Conservation (phyloP, 1,140 invertebrate species). For the Brachionus rotundiformis region DNA sequence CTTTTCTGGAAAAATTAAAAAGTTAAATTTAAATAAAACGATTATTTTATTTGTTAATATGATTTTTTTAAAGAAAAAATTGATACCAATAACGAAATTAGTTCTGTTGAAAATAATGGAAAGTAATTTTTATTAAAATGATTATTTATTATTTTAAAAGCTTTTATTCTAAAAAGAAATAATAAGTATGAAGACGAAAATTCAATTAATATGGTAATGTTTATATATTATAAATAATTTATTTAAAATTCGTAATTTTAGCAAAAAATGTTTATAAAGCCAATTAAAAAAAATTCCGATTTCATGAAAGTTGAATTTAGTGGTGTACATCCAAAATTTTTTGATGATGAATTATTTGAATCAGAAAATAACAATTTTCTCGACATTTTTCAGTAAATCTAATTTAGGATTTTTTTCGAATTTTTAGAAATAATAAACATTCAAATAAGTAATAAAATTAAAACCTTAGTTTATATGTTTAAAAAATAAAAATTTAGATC, state of each 20-base stretch:
- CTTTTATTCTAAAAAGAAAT: too few species aligned
- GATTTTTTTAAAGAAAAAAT: background rate
- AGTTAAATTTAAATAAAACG: too few species aligned
- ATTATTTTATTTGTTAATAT: background rate
- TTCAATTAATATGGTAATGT: too few species aligned
- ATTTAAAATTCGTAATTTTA: background rate
- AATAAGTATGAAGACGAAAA: too few species aligned
- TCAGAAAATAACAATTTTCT: background rate
- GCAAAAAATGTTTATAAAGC: background rate
- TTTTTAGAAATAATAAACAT: too few species aligned
- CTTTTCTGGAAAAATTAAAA: background rate
- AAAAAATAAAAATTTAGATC: background rate
- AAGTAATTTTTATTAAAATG: too few species aligned
- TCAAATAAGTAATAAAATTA: background rate
- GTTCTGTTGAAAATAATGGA: too few species aligned
- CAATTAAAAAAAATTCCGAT: background rate
- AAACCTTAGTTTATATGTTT: too few species aligned
- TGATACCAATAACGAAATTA: background rate
- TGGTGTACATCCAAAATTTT: slow-evolving; percentile 13
- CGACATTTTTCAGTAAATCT: background rate
- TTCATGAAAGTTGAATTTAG: background rate
- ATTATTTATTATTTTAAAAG: too few species aligned
- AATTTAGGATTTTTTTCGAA: background rate
- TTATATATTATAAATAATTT: background rate
- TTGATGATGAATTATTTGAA: background rate